A percentile compares a stretch with the other conserved stretches of the same genome.
Conservation (phyloP, 2,113 vertebrate species). For the Passer domesticus region DNA sequence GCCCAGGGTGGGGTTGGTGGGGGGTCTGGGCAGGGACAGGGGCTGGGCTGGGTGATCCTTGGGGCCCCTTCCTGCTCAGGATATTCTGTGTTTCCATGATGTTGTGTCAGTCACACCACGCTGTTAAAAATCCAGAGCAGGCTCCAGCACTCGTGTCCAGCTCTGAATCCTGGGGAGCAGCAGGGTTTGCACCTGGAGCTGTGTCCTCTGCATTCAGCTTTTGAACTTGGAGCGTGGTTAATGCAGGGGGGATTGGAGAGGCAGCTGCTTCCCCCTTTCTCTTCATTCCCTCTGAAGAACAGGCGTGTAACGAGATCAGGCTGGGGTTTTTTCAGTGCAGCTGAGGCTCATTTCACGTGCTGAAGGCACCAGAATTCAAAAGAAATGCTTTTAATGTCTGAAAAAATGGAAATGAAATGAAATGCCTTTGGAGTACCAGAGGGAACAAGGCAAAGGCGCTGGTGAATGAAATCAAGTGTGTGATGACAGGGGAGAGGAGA, state of each 20-base stretch:
- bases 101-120: background rate
- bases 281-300: background rate
- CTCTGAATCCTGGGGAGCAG: background rate
- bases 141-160: background rate
- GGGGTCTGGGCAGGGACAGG: background rate
- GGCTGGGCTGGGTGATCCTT: fast-evolving
- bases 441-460: background rate
- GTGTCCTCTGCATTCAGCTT: background rate
- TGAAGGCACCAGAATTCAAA: conserved; percentile 27
- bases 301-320: background rate
- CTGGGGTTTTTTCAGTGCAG: background rate
- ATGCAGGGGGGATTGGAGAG: background rate
- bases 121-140: background rate
- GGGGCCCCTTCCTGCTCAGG: background rate
- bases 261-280: background rate
- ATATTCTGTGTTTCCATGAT: background rate
- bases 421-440: background rate
- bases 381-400: conserved; percentile 34
- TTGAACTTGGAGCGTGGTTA: background rate
- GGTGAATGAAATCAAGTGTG: conserved; percentile 1
- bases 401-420: conserved; percentile 14
- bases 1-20: background rate
- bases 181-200: background rate
- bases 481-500: background rate
- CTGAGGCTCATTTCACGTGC: conserved; percentile 3